Base-by-base conservation (phyloP, 1,140 invertebrate genomes). In the Micrasema longulum region DNA sequence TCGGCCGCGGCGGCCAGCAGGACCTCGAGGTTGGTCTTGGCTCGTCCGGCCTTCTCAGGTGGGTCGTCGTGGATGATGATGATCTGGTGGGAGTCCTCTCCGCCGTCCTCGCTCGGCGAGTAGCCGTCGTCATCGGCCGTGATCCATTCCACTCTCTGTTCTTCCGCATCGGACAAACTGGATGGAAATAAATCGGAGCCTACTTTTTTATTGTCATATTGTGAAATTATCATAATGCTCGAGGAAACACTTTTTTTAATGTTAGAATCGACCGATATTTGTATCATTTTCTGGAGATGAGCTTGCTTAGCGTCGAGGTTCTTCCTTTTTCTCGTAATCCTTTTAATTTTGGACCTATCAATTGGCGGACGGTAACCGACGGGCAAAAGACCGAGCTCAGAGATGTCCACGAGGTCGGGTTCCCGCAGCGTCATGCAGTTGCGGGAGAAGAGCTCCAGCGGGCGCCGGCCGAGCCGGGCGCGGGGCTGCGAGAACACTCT, bases 271-370 rank as follows among this genome's bases (percentile, higher is more conserved):
- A 10, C 23, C 22, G 53, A 38, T 12, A 57, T 14, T 12, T 57
- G 53, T 38, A 57, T 18, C 26, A 57, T 57, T 16, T 57, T 57
- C n/a, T 57, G 53, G 36, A 57, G 53, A 14, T 57, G 53, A 11
- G 26, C 35, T 41, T 38, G 48, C 60, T 26, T 69, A 12, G 64
- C 41, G 0, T 55, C 38, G 6, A 55, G 68, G 18, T 50, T 69
- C 20, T 36, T 47, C 11, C 68, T 23, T 18, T 35, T 69, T n/a
- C 68, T 47, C 0, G 68, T 69, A 43, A 69, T 69, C 36, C 68
- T 60, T n/a, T 48, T 69, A 11, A 62, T 62, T 45, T 69, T 69
- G 4, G 66, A 57, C 31, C 50, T 69, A 35, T 69, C 57, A 23
- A 69, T 52, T 3, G 68, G 53, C 1, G 14, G 18, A 14, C 63